A percentile compares a stretch with the other conserved stretches of the same genome.
These are phyloP conservation scores for Drosophila buzzatii DNA, from an alignment of 2,888 invertebrate species.

Conservation along the genomic window DNA sequence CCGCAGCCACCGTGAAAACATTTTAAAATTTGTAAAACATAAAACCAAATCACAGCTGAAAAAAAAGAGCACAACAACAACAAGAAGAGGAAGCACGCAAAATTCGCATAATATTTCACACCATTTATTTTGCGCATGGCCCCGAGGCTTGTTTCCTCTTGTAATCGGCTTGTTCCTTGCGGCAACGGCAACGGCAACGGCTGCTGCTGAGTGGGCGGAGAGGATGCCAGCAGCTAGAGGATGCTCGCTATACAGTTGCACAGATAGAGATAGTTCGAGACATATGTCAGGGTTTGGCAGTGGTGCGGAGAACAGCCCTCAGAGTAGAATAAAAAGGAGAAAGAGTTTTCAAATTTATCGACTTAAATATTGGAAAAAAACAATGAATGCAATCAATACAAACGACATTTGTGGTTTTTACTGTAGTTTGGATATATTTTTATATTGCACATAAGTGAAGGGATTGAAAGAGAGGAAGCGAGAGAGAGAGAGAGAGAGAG, in stretches of 20 bases:
- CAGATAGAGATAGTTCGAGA: conserved; percentile 32
- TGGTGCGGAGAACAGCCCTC: conserved; percentile 23
- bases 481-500: no score
- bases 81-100: conserved; percentile 9
- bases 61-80: background rate
- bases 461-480: background rate
- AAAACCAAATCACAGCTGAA: conserved; percentile 63
- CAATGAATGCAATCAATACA: conserved; percentile 1
- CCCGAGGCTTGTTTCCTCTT: conserved; percentile 46
- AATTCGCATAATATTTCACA: conserved; percentile 81
- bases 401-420: background rate
- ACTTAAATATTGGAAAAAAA: conserved; percentile 16
- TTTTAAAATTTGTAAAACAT: conserved; percentile 83
- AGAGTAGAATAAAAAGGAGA: background rate
- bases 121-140: conserved; percentile 63
- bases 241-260: conserved; percentile 14
- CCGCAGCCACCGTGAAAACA: conserved; percentile 84
- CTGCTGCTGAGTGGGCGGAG: conserved; percentile 23
- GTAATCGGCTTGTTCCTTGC: conserved; percentile 63
- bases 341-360: conserved; percentile 32
- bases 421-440: background rate
- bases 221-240: background rate
- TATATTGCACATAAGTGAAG: background rate
- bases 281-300: conserved; percentile 49
- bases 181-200: conserved; percentile 45